Evolutionary conservation across 2,888 invertebrate species (phyloP).

Genomic region (Myathropa florea): DNA sequence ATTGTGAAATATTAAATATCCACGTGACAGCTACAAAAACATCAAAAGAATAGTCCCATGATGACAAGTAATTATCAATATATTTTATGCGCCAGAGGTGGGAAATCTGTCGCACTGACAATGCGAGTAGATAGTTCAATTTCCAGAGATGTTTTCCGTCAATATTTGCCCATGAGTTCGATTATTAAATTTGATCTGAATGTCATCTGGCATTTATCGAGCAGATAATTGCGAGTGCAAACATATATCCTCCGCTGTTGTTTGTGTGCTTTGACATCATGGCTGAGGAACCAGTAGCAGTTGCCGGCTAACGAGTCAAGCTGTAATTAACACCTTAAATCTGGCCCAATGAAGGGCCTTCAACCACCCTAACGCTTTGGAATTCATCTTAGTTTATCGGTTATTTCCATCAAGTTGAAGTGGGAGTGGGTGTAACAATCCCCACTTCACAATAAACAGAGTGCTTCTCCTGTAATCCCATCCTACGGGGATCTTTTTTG

Average conservation of each 20-base stretch:
- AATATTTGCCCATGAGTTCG: conserved; percentile 35
- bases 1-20: neutral
- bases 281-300: neutral
- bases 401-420: neutral
- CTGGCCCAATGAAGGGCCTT: neutral
- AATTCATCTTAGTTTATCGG: conserved; percentile 11
- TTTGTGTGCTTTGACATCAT: neutral
- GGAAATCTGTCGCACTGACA: neutral
- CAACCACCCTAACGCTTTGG: neutral
- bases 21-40: conserved; percentile 11
- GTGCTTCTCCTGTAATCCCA: neutral
- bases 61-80: too few species aligned
- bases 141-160: neutral
- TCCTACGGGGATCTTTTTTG: neutral
- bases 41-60: too few species aligned
- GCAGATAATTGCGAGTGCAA: conserved; percentile 21
- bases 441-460: neutral
- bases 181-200: conserved; percentile 40
- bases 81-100: neutral
- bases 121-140: neutral
- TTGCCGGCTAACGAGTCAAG: neutral
- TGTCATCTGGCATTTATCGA: conserved; percentile 45
- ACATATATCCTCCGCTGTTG: neutral
- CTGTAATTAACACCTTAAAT: conserved; percentile 25
- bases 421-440: neutral